Percentiles rank a stretch among this genome's conserved stretches.
These are phyloP conservation scores for Pyrochroa serraticornis DNA, from an alignment of 2,888 invertebrate genomes.

Conservation along the genomic window DNA sequence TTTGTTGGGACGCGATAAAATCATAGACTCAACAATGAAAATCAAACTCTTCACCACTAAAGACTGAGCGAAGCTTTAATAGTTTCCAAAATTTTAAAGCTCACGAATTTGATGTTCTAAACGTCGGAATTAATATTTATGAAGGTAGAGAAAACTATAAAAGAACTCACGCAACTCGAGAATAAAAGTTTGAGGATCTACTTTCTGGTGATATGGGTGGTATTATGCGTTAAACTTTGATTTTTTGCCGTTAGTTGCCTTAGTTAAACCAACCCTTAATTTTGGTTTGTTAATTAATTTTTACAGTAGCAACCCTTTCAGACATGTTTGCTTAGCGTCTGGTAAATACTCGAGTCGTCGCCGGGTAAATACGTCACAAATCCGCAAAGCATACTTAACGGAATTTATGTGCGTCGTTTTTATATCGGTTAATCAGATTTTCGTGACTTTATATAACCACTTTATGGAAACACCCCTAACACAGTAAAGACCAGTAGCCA, in stretches of 20 bases:
- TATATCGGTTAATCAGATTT: constrained; percentile 27
- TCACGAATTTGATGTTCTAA: constrained; percentile 12
- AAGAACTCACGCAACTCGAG: constrained; percentile 10
- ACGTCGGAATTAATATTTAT: constrained; percentile 26
- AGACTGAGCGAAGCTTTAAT: not conserved
- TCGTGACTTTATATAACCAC: constrained; percentile 8
- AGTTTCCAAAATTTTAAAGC: constrained; percentile 12
- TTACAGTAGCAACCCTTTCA: constrained; percentile 19
- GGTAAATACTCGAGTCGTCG: constrained; percentile 20
- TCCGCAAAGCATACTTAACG: constrained; percentile 23
- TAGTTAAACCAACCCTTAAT: constrained; percentile 10
- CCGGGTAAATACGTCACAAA: constrained; percentile 24
- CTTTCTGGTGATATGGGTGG: constrained; percentile 9
- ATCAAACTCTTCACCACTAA: not conserved
- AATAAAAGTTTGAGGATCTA: constrained; percentile 25
- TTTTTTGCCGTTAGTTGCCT: constrained; percentile 12
- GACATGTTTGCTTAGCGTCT: constrained; percentile 21
- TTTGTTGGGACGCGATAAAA: constrained; percentile 7
- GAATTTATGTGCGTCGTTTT: constrained; percentile 20
- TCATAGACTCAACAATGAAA: not conserved
- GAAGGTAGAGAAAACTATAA: constrained; percentile 23
- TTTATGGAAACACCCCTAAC: not conserved
- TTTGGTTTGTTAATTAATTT: constrained; percentile 12
- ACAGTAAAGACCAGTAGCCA: constrained; percentile 12
- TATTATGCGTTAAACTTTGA: no score